Percentiles rank a stretch among this genome's conserved stretches.
Evolutionary conservation across 2,888 invertebrate species (phyloP).

Genomic region (Tetropium fuscum): DNA sequence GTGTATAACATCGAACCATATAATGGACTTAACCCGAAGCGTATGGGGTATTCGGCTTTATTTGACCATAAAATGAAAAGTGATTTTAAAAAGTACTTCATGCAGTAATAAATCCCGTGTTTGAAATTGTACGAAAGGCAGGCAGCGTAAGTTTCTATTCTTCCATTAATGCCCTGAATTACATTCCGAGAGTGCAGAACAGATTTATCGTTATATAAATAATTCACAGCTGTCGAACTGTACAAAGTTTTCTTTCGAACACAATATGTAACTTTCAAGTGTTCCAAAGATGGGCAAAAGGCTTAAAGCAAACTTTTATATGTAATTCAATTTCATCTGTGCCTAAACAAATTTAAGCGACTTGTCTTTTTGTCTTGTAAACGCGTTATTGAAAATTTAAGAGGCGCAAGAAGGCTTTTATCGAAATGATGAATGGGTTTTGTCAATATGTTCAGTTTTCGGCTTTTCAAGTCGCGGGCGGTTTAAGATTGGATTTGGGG

Average conservation of each 20-base stretch:
- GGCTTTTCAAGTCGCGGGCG: background rate
- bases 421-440: conserved; percentile 17
- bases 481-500: background rate
- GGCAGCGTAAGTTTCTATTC: conserved; percentile 41
- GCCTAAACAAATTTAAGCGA: conserved; percentile 11
- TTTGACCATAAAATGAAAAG: conserved; percentile 50
- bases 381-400: conserved; percentile 13
- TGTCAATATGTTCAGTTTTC: conserved; percentile 12
- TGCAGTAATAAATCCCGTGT: conserved; percentile 41
- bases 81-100: conserved; percentile 48
- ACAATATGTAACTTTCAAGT: conserved; percentile 31
- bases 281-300: conserved; percentile 21
- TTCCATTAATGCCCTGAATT: conserved; percentile 37
- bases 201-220: conserved; percentile 38
- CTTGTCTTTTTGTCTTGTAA: conserved; percentile 9
- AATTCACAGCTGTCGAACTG: conserved; percentile 29
- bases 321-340: conserved; percentile 10
- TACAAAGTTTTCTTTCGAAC: conserved; percentile 28
- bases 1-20: background rate
- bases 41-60: conserved; percentile 34
- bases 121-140: conserved; percentile 34
- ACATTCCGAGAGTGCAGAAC: conserved; percentile 35
- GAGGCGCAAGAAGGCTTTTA: conserved; percentile 17
- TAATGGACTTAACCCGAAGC: background rate
- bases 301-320: conserved; percentile 24